Conservation (phyloP, 2,113 vertebrate species). For the Melanotaenia duboulayi region DNA sequence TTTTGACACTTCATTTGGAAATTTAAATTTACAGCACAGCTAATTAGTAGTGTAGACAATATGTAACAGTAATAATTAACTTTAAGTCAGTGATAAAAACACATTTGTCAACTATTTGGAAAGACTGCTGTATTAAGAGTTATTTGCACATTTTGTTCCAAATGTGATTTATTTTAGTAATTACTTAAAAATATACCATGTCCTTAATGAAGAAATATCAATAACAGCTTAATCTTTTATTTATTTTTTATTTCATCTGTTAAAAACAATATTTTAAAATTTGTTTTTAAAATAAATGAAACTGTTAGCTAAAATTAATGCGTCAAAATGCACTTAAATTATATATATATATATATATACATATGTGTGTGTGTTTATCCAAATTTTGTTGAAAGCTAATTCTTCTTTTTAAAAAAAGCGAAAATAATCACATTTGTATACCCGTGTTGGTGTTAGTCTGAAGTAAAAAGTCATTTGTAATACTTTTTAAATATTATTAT, state of each 20-base stretch:
- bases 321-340: background rate
- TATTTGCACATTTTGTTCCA: slow-evolving; percentile 6
- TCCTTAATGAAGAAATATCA: too few species aligned
- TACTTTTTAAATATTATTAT: too few species aligned
- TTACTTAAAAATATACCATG: slow-evolving; percentile 7
- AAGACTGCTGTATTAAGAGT: background rate
- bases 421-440: too few species aligned
- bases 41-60: slow-evolving; percentile 9
- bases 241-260: background rate
- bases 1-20: slow-evolving; percentile 41
- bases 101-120: slow-evolving; percentile 9
- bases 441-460: too few species aligned
- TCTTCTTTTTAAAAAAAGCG: too few species aligned
- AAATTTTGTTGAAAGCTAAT: too few species aligned
- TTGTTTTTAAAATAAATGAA: background rate
- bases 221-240: too few species aligned
- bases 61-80: slow-evolving; percentile 37
- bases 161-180: background rate
- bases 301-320: background rate
- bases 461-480: too few species aligned
- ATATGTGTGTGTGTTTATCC: background rate
- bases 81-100: slow-evolving; percentile 46
- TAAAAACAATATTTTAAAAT: background rate
- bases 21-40: slow-evolving; percentile 16
- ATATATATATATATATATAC: too few species aligned